Conservation (phyloP, 92 coral and sea anemone genomes). For the Muricea muricata region DNA sequence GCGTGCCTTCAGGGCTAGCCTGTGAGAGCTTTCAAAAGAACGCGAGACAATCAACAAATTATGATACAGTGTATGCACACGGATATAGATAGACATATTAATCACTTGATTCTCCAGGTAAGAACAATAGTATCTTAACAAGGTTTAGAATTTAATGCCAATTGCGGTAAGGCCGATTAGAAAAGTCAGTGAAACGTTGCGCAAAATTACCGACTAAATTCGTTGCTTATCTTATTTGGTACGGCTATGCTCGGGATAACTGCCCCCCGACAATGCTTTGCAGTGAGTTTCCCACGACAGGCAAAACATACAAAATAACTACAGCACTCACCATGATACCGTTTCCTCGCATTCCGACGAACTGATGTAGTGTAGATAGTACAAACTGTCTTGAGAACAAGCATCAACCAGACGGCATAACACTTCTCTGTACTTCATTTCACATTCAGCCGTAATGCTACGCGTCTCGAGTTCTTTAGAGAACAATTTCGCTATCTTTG, state of each 20-base stretch:
- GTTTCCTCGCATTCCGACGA: slow-evolving; percentile 24
- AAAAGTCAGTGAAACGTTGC: slow-evolving; percentile 2
- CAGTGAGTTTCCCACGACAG: slow-evolving; percentile 26
- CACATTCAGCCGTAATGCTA: slow-evolving; percentile 4
- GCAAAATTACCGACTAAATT: neutral
- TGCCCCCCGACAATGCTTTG: neutral
- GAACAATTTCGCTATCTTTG: slow-evolving; percentile 28
- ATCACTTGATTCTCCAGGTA: neutral
- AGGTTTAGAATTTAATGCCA: too few relatives aligned
- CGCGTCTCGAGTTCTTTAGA: neutral
- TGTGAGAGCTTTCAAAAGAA: too few relatives aligned
- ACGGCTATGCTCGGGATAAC: neutral
- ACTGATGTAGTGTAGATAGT: slow-evolving; percentile 11
- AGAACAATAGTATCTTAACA: too few relatives aligned
- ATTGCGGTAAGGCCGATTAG: too few relatives aligned
- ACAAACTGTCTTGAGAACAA: slow-evolving; percentile 18
- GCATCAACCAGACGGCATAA: slow-evolving; percentile 31
- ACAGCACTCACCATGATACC: slow-evolving; percentile 37
- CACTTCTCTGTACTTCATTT: slow-evolving; percentile 17
- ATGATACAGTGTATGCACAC: too few relatives aligned
- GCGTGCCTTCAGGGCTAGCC: neutral
- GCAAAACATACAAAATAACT: neutral
- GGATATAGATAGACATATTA: too few relatives aligned
- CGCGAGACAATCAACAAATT: neutral
- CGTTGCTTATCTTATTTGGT: neutral